Percentiles rank a stretch among this genome's conserved stretches.
These are phyloP conservation scores for Gymnocheta viridis DNA, from an alignment of 2,888 invertebrate species.

Conservation along the genomic window DNA sequence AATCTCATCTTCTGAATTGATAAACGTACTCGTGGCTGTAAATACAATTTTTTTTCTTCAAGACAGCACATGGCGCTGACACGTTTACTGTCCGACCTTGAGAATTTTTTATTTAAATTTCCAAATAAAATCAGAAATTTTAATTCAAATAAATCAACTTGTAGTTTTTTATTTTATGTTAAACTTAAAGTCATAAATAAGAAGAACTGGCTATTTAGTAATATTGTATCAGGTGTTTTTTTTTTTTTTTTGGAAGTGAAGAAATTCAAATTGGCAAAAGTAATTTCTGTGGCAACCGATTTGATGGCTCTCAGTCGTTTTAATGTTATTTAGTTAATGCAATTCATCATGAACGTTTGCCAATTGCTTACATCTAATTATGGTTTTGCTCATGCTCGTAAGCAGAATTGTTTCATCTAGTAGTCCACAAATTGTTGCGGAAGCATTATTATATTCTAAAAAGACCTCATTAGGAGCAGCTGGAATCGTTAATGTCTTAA, in stretches of 20 bases:
- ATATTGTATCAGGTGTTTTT: not conserved
- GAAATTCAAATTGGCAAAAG: not conserved
- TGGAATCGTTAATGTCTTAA: too few species aligned
- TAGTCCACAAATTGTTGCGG: too few species aligned
- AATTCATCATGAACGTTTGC: too few species aligned
- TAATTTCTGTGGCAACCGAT: not conserved
- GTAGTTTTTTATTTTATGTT: slow-evolving; percentile 7
- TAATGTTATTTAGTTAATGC: too few species aligned
- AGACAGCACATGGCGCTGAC: not conserved
- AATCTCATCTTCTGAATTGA: slow-evolving; percentile 5
- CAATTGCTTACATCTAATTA: too few species aligned
- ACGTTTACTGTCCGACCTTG: slow-evolving; percentile 12
- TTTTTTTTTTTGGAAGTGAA: not conserved
- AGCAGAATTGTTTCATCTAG: too few species aligned
- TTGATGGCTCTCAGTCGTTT: not conserved
- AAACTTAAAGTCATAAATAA: not conserved
- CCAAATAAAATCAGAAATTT: not conserved
- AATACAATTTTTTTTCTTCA: slow-evolving; percentile 17
- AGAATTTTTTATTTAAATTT: slow-evolving; percentile 9
- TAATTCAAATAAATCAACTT: slow-evolving; percentile 5
- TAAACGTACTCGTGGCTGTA: slow-evolving; percentile 6
- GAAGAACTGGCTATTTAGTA: not conserved
- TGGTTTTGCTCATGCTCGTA: too few species aligned
- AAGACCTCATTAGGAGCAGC: too few species aligned
- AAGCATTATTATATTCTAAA: too few species aligned